Evolutionary conservation across 2,797 vertebrate species (phyloP), one percentile per base, ranked within the genome.

Genomic region (Poeciliopsis infans): DNA sequence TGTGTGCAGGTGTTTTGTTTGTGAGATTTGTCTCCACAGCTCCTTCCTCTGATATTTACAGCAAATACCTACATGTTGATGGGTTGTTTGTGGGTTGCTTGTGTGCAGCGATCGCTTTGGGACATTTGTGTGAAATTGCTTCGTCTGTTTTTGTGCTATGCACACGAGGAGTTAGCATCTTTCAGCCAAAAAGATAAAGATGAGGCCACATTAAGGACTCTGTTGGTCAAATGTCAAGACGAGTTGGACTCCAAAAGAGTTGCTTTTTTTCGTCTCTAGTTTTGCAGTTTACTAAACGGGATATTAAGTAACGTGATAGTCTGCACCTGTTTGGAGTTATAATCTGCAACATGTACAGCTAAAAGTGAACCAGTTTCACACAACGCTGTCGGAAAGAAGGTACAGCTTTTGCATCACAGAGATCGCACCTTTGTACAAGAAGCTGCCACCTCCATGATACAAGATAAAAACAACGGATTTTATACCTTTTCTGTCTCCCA

Each of bases 331-430:
- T 87, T 90, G 31, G 81, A 90, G 81, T 86, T 88, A 74, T 88
- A 84, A 86, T 90, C 85, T 84, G 88, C 80, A 85, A 83, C 80
- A 86, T 90, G 90, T 53, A 92, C 87, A 90, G 89, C 89, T 87
- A 89, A 89, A 86, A 79, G 68, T 86, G 89, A 94, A 92, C 84
- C 93, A 93, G 85, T 92, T 92, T 93, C 93, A 91, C 93, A 91
- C 91, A 91, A 83, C 28, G 87, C 76, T 74, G 57, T 80, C 87
- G 85, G 87, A 83, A 84, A 84, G 79, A 85, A 81, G 81, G 85
- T 85, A 81, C 83, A 36, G 20, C 43, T 84, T 55, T 88, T 79
- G 84, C 78, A 84, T 92, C 91, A 90, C 77, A 2, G 78, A 92
- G 89, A 72, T 57, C 16, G 68, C 4, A n/a, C 84, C 75, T 89